phyloP scores from a whole-genome alignment of 2,888 invertebrate species.

The Netelia melanura region DNA sequence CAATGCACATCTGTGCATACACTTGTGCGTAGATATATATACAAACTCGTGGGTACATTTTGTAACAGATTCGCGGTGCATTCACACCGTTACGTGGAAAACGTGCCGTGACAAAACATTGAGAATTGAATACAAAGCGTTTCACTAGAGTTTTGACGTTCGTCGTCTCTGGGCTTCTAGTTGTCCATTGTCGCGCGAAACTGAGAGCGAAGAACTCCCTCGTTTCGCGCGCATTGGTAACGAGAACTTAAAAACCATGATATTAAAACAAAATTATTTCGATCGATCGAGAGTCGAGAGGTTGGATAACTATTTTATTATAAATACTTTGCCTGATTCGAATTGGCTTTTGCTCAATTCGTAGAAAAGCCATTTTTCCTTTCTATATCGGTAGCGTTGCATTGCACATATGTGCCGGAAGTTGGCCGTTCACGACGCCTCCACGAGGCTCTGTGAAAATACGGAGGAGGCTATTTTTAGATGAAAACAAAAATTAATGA shows the following conservation, averaged over 20 bases:
- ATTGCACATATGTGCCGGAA: not conserved
- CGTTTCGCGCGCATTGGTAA: not conserved
- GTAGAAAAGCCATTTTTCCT: not conserved
- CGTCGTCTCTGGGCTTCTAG: slow-evolving; percentile 14
- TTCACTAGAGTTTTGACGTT: slow-evolving; percentile 52
- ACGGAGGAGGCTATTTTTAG: not conserved
- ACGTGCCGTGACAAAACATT: slow-evolving; percentile 42
- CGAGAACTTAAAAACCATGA: too few species aligned
- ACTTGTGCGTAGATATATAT: not conserved
- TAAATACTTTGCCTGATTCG: not conserved
- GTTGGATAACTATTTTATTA: too few species aligned
- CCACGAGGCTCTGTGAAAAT: not conserved
- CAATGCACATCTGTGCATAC: not conserved
- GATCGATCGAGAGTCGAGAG: not conserved
- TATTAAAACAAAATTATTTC: not conserved
- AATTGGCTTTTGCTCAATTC: not conserved
- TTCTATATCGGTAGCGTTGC: too few species aligned
- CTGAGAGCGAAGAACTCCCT: slow-evolving; percentile 62
- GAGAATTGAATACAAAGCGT: slow-evolving; percentile 57
- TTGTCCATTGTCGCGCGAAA: slow-evolving; percentile 41
- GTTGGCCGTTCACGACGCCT: not conserved
- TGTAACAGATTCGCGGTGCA: slow-evolving; percentile 43
- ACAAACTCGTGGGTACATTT: not conserved
- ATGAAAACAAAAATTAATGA: not conserved
- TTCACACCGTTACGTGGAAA: slow-evolving; percentile 12